These are phyloP conservation scores for Diachasmimorpha longicaudata DNA, from an alignment of 1,140 invertebrate genomes.

Conservation along the genomic window DNA sequence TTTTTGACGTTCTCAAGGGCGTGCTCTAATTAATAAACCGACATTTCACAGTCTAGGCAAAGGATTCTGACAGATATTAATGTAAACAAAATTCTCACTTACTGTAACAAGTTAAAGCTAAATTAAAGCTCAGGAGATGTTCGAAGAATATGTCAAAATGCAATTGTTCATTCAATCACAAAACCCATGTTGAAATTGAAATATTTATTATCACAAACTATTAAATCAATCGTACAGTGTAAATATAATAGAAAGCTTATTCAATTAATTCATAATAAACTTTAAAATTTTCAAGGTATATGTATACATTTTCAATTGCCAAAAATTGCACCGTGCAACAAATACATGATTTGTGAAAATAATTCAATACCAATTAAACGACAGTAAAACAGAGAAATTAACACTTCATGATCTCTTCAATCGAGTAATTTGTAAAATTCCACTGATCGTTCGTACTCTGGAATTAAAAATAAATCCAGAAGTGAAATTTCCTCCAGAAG, in stretches of 20 bases:
- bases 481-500: constrained; percentile 25
- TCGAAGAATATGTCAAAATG: too few species aligned
- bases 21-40: too few species aligned
- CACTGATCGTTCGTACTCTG: neutral
- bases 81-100: too few species aligned
- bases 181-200: constrained; percentile 46
- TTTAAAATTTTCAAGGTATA: constrained; percentile 20
- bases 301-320: constrained; percentile 4
- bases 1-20: too few species aligned
- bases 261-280: constrained; percentile 30
- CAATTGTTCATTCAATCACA: neutral
- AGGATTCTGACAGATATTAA: too few species aligned
- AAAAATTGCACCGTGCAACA: constrained; percentile 19
- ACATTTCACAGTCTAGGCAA: too few species aligned
- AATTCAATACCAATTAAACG: neutral
- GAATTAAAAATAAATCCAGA: neutral
- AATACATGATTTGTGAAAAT: neutral
- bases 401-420: too few species aligned
- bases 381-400: too few species aligned
- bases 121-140: too few species aligned
- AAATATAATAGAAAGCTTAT: constrained; percentile 48
- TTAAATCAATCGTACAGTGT: constrained; percentile 51
- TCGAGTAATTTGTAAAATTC: neutral
- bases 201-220: constrained; percentile 62
- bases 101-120: too few species aligned